Conservation (phyloP, 2,888 invertebrate species). For the Acrobasis suavella region DNA sequence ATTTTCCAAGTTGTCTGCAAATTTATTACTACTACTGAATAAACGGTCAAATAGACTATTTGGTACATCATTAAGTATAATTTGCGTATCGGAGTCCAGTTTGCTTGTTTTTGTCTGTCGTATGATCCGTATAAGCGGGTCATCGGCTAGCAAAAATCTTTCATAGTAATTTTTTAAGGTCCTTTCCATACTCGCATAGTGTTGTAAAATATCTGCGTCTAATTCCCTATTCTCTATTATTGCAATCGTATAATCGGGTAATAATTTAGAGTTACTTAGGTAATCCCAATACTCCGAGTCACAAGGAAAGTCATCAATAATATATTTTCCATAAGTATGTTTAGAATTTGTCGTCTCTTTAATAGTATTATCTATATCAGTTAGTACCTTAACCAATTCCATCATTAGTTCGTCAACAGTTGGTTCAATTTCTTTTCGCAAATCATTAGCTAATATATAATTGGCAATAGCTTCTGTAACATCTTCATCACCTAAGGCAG, state of each 20-base stretch:
- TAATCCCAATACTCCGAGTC: conserved; percentile 73
- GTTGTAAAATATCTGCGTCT: conserved; percentile 52
- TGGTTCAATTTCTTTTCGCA: conserved; percentile 68
- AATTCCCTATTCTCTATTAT: conserved; percentile 78
- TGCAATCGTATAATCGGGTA: conserved; percentile 81
- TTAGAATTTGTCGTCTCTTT: conserved; percentile 46
- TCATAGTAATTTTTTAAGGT: conserved; percentile 52
- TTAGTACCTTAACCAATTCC: conserved; percentile 61
- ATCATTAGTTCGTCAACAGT: conserved; percentile 67
- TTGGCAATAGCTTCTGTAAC: conserved; percentile 62
- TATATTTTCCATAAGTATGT: conserved; percentile 76
- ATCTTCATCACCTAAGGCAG: conserved; percentile 72
- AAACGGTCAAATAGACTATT: conserved; percentile 34
- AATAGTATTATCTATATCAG: conserved; percentile 56
- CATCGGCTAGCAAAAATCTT: conserved; percentile 51
- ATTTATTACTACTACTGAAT: conserved; percentile 26
- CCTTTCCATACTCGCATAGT: conserved; percentile 59
- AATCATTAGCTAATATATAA: conserved; percentile 62
- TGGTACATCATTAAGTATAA: conserved; percentile 46
- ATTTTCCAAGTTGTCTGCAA: conserved; percentile 33
- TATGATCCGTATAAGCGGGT: conserved; percentile 60
- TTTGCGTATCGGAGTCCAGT: conserved; percentile 41
- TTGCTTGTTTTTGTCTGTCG: conserved; percentile 36
- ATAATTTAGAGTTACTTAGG: conserved; percentile 63
- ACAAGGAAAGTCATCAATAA: conserved; percentile 83